phyloP scores from a whole-genome alignment of 1,140 invertebrate species.

The Monomorium pharaonis region DNA sequence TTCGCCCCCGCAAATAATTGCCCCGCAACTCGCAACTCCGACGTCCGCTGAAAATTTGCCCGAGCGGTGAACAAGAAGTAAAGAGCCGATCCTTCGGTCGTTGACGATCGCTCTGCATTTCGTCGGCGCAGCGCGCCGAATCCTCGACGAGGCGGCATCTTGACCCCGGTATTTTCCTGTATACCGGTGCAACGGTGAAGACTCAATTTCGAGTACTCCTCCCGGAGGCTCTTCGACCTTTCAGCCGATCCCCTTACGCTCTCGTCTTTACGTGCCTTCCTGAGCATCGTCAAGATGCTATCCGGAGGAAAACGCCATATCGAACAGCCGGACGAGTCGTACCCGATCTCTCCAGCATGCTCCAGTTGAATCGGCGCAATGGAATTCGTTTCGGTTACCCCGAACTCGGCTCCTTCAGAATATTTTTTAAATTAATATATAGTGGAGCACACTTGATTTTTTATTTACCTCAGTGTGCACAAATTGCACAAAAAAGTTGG shows the following conservation, averaged over 20 bases:
- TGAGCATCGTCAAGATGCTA: slow-evolving; percentile 53
- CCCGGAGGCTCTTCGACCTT: slow-evolving; percentile 47
- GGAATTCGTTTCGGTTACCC: neutral
- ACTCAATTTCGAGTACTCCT: slow-evolving; percentile 70
- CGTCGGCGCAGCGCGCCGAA: slow-evolving; percentile 23
- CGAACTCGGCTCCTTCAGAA: neutral
- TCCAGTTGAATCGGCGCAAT: neutral
- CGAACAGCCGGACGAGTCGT: slow-evolving; percentile 2
- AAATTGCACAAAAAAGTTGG: neutral
- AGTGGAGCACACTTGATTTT: neutral
- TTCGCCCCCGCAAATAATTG: neutral
- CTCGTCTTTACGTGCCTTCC: slow-evolving; percentile 47
- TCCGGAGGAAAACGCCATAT: slow-evolving; percentile 49
- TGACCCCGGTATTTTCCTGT: slow-evolving; percentile 68
- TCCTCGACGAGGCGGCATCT: slow-evolving; percentile 62
- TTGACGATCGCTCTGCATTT: slow-evolving; percentile 47
- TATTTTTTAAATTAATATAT: slow-evolving; percentile 20
- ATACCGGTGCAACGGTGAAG: slow-evolving; percentile 39
- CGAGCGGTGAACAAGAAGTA: slow-evolving; percentile 17
- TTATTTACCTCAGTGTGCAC: neutral
- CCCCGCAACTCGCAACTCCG: too few relatives aligned
- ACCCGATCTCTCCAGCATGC: slow-evolving; percentile 2
- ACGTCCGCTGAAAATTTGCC: slow-evolving; percentile 12
- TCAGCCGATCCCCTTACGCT: slow-evolving; percentile 43
- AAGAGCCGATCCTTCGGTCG: slow-evolving; percentile 24